Conservation (phyloP, 2,113 vertebrate genomes). For the Coturnix japonica region DNA sequence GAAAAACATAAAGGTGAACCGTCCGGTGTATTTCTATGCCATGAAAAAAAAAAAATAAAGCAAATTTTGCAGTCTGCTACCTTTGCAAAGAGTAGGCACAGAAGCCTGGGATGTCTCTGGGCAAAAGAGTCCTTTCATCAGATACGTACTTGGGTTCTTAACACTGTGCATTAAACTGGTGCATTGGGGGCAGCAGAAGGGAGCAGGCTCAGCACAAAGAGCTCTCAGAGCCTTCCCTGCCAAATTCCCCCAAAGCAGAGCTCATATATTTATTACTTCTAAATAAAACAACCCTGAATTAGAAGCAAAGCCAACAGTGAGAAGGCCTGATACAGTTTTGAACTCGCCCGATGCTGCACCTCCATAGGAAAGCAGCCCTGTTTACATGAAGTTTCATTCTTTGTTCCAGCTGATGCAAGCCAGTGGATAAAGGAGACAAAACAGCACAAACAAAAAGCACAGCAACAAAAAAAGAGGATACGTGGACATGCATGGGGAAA, state of each 20-base stretch:
- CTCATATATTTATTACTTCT: background rate
- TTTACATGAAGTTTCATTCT: background rate
- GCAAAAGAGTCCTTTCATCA: background rate
- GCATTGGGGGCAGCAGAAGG: background rate
- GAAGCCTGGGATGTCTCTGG: background rate
- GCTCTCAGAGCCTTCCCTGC: background rate
- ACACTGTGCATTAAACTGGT: no score
- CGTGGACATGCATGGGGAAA: background rate
- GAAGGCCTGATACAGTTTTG: background rate
- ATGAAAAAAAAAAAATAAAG: background rate
- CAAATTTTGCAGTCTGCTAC: background rate
- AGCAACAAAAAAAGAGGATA: background rate
- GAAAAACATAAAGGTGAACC: background rate
- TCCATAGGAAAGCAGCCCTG: background rate
- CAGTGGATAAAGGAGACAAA: background rate
- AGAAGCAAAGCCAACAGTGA: conserved; percentile 1
- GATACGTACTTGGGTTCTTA: background rate
- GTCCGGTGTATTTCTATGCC: rapidly evolving
- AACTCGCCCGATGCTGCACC: background rate
- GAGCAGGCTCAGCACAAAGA: background rate
- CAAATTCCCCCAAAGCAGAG: background rate
- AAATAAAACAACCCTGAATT: conserved; percentile 8
- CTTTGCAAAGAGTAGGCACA: rapidly evolving
- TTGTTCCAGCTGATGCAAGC: background rate
- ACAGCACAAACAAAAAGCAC: background rate